Evolutionary conservation across 2,797 vertebrate genomes (phyloP), one percentile per base, ranked within the genome.

Genomic region (Sternarchorhynchus goeldii): DNA sequence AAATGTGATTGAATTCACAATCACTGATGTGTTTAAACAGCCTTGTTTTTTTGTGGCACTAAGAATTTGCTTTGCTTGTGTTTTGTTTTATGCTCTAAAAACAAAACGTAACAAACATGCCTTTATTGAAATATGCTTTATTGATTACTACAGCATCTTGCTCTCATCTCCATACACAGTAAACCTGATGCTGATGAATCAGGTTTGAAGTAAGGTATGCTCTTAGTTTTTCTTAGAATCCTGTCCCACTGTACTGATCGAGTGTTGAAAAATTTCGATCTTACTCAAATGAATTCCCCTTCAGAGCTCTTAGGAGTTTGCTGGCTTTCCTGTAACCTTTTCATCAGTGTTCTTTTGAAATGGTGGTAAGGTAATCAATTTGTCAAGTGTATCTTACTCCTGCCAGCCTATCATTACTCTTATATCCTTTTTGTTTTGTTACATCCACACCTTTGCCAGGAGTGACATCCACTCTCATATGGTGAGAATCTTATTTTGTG

Each of bases 1-100:
- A 81, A 73, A 73, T 66, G 68, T 60, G 67, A 83, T 74, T 83
- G 80, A 79, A 78, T 81, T 76, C 58, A 76, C 57, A 39, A 64
- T 73, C 62, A 76, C 21, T 65, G 80, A 83, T 66, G 73, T 67
- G 34, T 81, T 76, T 70, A 53, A 53, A 36, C n/a, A 4, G 67
- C 55, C 77, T 57, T 74, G 45, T 70, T 75, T 83, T n/a, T 76
- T 64, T 62, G 76, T 66, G 34, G 73, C 29, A 65, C 36, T 45
- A 34, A 31, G 62, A 60, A 50, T 78, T 71, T 55, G 71, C 64
- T 76, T 39, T 39, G 66, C 36, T 16, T 57, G 45, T 56, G 55
- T 58, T 63, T 79, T 76, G 75, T 78, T 50, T 14, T 12, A 50
- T 50, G 10, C 41, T 45, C 10, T 56, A 39, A 34, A 36, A 69